phyloP scores from a whole-genome alignment of 1,140 invertebrate species.

The Drosophila bifasciata region DNA sequence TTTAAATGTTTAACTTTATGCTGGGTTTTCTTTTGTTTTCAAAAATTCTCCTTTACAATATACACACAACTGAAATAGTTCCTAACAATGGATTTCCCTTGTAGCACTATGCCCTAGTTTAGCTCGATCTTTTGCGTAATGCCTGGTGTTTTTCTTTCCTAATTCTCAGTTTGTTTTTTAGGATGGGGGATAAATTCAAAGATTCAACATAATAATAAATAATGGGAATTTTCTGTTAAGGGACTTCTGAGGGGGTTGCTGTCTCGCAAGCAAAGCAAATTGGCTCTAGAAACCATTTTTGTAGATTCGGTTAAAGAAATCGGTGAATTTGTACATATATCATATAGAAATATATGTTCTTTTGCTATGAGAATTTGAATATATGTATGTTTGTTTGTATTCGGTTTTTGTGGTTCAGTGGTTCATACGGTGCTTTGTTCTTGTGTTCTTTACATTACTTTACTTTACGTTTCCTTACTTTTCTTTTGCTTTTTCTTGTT shows the following conservation, averaged over 20 bases:
- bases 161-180: conserved; percentile 36
- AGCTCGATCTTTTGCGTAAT: conserved; percentile 78
- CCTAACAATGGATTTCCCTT: conserved; percentile 29
- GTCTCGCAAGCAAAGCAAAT: conserved; percentile 53
- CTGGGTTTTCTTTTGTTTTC: conserved; percentile 35
- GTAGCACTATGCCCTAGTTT: conserved; percentile 75
- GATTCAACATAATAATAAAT: conserved; percentile 9
- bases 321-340: conserved; percentile 38
- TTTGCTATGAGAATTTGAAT: conserved; percentile 31
- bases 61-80: conserved; percentile 75
- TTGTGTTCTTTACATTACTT: conserved; percentile 28
- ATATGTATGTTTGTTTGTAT: conserved; percentile 28
- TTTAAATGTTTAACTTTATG: conserved; percentile 82
- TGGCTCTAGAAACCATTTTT: conserved; percentile 37
- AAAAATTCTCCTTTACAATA: conserved; percentile 68
- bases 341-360: conserved; percentile 49
- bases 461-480: conserved; percentile 45
- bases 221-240: conserved; percentile 5
- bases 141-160: conserved; percentile 70
- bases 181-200: conserved; percentile 1
- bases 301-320: conserved; percentile 32
- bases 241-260: conserved; percentile 2
- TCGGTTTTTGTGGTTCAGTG: conserved; percentile 53
- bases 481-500: conserved; percentile 26
- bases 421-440: conserved; percentile 69